These are phyloP conservation scores for Cecropterus lyciades DNA, from an alignment of 1,140 invertebrate genomes.

Conservation along the genomic window DNA sequence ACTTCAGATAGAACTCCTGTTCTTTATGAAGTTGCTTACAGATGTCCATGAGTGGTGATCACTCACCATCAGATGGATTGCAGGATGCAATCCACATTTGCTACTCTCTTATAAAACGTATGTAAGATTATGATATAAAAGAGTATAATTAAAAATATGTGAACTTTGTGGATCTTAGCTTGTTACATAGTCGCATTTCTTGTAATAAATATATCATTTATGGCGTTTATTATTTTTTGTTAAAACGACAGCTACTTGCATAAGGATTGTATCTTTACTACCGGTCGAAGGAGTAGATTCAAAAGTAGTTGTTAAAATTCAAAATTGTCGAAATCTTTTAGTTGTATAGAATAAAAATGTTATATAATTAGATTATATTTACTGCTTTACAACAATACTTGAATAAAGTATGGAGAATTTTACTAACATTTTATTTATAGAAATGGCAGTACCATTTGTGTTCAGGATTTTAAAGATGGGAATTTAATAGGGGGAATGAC, in stretches of 20 bases:
- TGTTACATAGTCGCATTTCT: constrained; percentile 27
- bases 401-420: constrained; percentile 15
- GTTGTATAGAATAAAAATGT: neutral
- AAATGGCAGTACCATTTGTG: too few relatives aligned
- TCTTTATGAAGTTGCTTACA: too few relatives aligned
- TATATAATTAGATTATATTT: constrained; percentile 15
- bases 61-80: too few relatives aligned
- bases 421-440: constrained; percentile 14
- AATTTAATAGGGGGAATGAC: too few relatives aligned
- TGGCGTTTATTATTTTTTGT: constrained; percentile 20
- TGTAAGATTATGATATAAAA: neutral
- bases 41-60: too few relatives aligned
- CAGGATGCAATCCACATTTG: too few relatives aligned
- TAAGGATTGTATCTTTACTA: too few relatives aligned
- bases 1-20: too few relatives aligned
- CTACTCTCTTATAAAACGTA: too few relatives aligned
- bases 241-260: neutral
- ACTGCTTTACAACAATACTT: constrained; percentile 8
- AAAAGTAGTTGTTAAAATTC: neutral
- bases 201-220: constrained; percentile 33
- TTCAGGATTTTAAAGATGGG: neutral
- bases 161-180: constrained; percentile 23
- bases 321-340: neutral
- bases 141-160: constrained; percentile 10
- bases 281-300: too few relatives aligned